Evolutionary conservation across 1,140 invertebrate genomes (phyloP), one percentile per base, ranked within the genome.

Genomic region (Cardiocondyla obscurior): DNA sequence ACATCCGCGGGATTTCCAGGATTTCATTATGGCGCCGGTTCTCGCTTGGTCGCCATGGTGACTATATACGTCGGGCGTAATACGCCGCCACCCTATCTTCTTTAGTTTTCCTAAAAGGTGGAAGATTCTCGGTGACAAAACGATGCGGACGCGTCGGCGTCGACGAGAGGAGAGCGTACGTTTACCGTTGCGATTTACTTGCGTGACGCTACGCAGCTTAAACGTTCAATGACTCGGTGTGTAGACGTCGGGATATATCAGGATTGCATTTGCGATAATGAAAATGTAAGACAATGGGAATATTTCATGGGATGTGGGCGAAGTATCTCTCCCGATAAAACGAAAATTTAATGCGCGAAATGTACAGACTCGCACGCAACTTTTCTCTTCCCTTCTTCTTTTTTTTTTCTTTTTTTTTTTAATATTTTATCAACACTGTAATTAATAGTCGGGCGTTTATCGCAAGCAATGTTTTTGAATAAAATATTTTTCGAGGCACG

Each of bases 121-220:
- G 82, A 70, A 81, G 19, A 57, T 60, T 86, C 76, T 85, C 73
- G 84, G 81, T 67, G 55, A 83, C 82, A 81, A 72, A 57, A 57
- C 72, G 67, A 39, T 28, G 57, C 14, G 72, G 58, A 30, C 33
- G 33, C 67, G 44, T 39, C 51, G 22, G n/a, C 49, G 62, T 25
- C 30, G 42, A 72, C 33, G 39, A 69, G 44, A 74, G 65, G 72
- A 79, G 58, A 57, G 57, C 82, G 81, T 82, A 90, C 85, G 76
- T 81, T 88, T 82, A 87, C 65, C 73, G 46, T 65, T 74, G 81
- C 77, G 85, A 90, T 90, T 83, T 90, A 83, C 57, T 87, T 73
- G 77, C 79, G 82, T 89, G 69, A 84, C 49, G 65, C 64, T 65
- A 89, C 74, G 84, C 53, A 84, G 51, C n/a, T 46, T 12, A 2